phyloP scores from a whole-genome alignment of 2,888 invertebrate species.

The Ophion slaviceki region DNA sequence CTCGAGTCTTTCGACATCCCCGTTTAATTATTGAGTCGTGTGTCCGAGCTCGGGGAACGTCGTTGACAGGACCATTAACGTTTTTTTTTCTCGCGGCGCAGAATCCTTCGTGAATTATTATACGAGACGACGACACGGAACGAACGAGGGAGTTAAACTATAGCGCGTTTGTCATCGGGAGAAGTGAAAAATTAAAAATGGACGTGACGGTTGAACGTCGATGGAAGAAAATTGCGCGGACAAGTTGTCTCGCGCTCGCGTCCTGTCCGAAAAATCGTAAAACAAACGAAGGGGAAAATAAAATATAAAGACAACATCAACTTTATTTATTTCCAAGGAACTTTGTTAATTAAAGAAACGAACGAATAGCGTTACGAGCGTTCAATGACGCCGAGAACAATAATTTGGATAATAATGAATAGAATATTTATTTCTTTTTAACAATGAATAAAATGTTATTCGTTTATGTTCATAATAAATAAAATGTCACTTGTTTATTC shows the following conservation, averaged over 20 bases:
- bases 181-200: background rate
- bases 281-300: background rate
- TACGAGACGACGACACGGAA: slow-evolving; percentile 3
- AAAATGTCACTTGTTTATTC: too few species aligned
- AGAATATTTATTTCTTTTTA: background rate
- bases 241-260: background rate
- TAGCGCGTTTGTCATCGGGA: background rate
- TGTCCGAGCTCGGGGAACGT: slow-evolving; percentile 10
- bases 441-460: background rate
- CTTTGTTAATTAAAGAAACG: background rate
- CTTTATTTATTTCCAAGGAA: too few species aligned
- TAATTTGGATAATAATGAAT: background rate
- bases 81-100: slow-evolving; percentile 11
- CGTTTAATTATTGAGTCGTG: slow-evolving; percentile 33
- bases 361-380: background rate
- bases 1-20: slow-evolving; percentile 6
- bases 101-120: slow-evolving; percentile 20
- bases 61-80: slow-evolving; percentile 49
- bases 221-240: background rate
- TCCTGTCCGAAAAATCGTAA: background rate
- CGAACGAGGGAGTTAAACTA: background rate
- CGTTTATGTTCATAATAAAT: too few species aligned
- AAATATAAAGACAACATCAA: background rate
- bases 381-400: background rate
- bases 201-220: background rate